Percentiles rank a stretch among this genome's conserved stretches.
Evolutionary conservation across 2,113 vertebrate species (phyloP).

Genomic region (Dermatemys mawii): DNA sequence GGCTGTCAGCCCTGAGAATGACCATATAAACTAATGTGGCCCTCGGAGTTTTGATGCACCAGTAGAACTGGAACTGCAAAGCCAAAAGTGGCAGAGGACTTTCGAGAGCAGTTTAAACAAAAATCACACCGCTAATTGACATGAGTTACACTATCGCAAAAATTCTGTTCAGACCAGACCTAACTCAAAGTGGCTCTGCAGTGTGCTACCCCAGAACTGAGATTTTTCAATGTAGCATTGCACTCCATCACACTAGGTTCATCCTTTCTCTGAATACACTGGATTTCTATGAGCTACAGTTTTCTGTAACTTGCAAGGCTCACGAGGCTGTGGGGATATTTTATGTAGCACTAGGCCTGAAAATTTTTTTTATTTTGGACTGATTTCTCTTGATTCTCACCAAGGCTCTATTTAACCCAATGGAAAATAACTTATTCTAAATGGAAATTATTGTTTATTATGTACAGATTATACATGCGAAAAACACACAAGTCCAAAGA

Average conservation of each 20-base stretch:
- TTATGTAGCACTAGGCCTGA: neutral
- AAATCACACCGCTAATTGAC: neutral
- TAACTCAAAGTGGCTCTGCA: neutral
- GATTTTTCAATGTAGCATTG: neutral
- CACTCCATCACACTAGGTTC: fast-evolving
- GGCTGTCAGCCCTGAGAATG: too few species aligned
- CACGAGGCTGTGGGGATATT: neutral
- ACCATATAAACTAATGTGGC: neutral
- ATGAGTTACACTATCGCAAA: neutral
- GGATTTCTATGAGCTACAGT: fast-evolving
- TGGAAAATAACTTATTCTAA: neutral
- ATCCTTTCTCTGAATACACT: neutral
- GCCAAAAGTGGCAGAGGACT: neutral
- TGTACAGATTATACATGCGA: neutral
- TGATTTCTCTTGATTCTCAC: neutral
- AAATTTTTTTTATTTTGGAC: neutral
- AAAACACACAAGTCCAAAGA: neutral
- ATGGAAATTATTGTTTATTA: too few species aligned
- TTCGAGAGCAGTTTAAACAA: neutral
- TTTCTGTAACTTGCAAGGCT: fast-evolving
- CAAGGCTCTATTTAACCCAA: neutral
- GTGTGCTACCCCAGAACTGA: neutral
- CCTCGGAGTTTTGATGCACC: neutral
- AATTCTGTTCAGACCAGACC: neutral
- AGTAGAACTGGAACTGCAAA: neutral